Evolutionary conservation across 2,888 invertebrate species (phyloP).

Genomic region (Drosophila helvetica): DNA sequence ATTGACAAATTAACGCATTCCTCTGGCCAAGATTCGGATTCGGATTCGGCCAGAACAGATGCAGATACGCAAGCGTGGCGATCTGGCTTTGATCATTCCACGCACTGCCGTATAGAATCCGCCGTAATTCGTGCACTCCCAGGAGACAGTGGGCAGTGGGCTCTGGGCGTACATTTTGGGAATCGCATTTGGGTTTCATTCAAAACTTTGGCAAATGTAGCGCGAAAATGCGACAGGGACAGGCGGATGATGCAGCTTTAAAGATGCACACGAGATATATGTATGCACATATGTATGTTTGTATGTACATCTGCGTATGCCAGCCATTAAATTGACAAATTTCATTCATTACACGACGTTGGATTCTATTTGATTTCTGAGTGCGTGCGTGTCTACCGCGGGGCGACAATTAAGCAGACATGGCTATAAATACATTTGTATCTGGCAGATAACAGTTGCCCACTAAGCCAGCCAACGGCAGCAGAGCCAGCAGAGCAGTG

Average conservation of each 20-base stretch:
- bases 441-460: constrained; percentile 44
- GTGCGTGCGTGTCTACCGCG: constrained; percentile 36
- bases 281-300: no score
- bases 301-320: constrained; percentile 22
- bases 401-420: constrained; percentile 66
- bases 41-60: constrained; percentile 26
- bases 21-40: constrained; percentile 21
- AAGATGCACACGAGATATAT: constrained; percentile 1
- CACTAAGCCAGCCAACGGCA: constrained; percentile 18
- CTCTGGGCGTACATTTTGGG: constrained; percentile 63
- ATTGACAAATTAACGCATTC: constrained; percentile 42
- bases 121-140: constrained; percentile 58
- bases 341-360: constrained; percentile 73
- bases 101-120: constrained; percentile 64
- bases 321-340: constrained; percentile 76
- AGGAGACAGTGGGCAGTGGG: constrained; percentile 25
- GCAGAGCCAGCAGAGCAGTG: neutral
- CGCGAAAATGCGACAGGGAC: constrained; percentile 39
- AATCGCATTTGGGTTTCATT: constrained; percentile 54
- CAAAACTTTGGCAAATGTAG: constrained; percentile 55
- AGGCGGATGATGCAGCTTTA: constrained; percentile 17
- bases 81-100: constrained; percentile 75
- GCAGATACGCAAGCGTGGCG: constrained; percentile 40
- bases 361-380: constrained; percentile 51
- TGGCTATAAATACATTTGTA: constrained; percentile 40